Evolutionary conservation across 2,113 vertebrate species (phyloP).

Genomic region (Tachysurus fulvidraco): DNA sequence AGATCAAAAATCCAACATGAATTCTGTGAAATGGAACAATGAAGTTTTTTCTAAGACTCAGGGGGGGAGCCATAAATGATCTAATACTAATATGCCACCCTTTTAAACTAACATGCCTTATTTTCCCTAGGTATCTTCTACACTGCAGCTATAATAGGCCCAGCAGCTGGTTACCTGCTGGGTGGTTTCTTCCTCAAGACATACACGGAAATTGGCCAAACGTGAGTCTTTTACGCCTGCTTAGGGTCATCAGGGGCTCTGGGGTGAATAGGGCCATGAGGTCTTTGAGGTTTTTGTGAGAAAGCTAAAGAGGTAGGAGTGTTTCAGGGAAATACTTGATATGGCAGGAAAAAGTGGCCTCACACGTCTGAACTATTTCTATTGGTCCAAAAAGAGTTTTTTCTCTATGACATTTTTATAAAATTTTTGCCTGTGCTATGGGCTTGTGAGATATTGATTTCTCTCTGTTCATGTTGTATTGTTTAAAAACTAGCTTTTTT

Average conservation of each 20-base stretch:
- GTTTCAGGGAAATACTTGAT: neutral
- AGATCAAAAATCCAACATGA: constrained; percentile 39
- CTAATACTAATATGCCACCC: neutral
- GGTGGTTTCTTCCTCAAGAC: constrained; percentile 92
- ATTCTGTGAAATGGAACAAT: constrained; percentile 24
- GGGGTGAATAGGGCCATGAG: neutral
- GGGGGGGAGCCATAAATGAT: neutral
- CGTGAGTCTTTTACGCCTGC: constrained; percentile 74
- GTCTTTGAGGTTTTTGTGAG: neutral
- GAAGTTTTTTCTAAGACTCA: constrained; percentile 8
- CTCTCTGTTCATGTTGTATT: no score
- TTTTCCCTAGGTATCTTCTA: constrained; percentile 85
- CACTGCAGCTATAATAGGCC: constrained; percentile 92
- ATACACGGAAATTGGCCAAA: constrained; percentile 81
- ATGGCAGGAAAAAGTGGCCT: no score
- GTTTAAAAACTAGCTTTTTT: neutral
- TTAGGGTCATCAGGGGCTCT: neutral
- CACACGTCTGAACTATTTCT: neutral
- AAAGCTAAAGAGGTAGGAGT: neutral
- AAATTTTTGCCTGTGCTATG: neutral
- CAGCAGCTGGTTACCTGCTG: constrained; percentile 91
- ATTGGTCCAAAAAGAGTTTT: neutral
- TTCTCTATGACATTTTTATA: neutral
- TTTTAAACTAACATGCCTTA: constrained; percentile 12
- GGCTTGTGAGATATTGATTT: neutral